Evolutionary conservation across 2,888 invertebrate species (phyloP).

Genomic region (Oxycera nigricornis): DNA sequence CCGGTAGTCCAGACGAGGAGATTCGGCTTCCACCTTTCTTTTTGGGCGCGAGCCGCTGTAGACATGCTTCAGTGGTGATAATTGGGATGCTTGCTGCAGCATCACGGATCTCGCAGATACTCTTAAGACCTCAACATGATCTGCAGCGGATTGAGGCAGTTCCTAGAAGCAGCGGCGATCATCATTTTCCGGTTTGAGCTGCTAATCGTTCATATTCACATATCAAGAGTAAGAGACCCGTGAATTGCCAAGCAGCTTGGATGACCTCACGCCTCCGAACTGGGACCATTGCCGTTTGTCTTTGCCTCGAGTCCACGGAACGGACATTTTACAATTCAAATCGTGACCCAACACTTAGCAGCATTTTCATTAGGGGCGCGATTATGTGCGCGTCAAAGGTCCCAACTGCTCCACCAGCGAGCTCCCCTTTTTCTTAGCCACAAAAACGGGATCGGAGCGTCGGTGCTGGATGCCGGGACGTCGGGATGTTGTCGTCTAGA

Average conservation of each 20-base stretch:
- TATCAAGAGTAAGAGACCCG: not conserved
- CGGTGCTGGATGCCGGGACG: not conserved
- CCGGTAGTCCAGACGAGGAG: not conserved
- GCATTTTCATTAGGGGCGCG: slow-evolving; percentile 4
- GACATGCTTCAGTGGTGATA: not conserved
- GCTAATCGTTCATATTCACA: not conserved
- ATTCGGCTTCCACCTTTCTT: not conserved
- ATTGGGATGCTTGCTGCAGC: not conserved
- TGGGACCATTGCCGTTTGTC: not conserved
- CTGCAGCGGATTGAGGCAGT: not conserved
- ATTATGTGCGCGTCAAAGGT: not conserved
- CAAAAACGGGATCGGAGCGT: not conserved
- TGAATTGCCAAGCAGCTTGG: not conserved
- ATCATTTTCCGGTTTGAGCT: not conserved
- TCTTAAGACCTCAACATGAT: not conserved
- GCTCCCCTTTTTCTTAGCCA: not conserved
- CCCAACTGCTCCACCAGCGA: not conserved
- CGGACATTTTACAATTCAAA: slow-evolving; percentile 12
- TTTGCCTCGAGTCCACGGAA: not conserved
- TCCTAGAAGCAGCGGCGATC: not conserved
- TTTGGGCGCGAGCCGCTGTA: not conserved
- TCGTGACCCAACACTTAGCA: slow-evolving; percentile 24
- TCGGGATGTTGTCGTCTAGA: not conserved
- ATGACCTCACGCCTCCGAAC: slow-evolving; percentile 20
- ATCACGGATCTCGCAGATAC: not conserved